Percentiles rank a stretch among this genome's conserved stretches.
Evolutionary conservation across 2,888 invertebrate species (phyloP).

Genomic region (Eledone cirrhosa): DNA sequence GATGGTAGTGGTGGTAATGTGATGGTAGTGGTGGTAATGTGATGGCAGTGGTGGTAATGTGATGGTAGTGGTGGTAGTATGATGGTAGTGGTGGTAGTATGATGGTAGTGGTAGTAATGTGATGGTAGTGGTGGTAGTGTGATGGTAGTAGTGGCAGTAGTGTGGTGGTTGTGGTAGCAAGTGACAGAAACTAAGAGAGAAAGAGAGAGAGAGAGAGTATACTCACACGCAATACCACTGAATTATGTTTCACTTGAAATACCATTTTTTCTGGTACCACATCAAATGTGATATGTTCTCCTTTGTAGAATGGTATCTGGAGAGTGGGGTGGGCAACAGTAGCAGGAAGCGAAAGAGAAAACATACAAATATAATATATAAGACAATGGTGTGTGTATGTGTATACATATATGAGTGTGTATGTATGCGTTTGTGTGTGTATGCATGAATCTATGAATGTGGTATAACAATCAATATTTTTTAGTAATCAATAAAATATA

Average conservation of each 20-base stretch:
- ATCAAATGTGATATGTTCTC: constrained; percentile 78
- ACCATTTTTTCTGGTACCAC: constrained; percentile 78
- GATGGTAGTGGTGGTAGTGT: too few relatives aligned
- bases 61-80: too few relatives aligned
- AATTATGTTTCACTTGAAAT: constrained; percentile 73
- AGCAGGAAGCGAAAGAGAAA: neutral
- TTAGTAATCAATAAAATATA: neutral
- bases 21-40: too few relatives aligned
- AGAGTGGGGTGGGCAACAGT: too few relatives aligned
- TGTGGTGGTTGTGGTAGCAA: too few relatives aligned
- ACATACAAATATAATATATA: neutral
- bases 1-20: too few relatives aligned
- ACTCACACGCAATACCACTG: constrained; percentile 52
- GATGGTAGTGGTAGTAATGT: too few relatives aligned
- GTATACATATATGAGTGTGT: too few relatives aligned
- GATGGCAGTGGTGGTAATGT: too few relatives aligned
- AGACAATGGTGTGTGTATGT: too few relatives aligned
- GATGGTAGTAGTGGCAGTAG: too few relatives aligned
- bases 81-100: too few relatives aligned
- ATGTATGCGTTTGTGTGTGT: neutral
- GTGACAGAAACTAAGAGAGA: neutral
- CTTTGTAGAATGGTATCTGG: constrained; percentile 75
- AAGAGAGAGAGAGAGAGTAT: neutral
- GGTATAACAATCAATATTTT: neutral
- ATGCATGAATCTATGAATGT: neutral